Evolutionary conservation across 2,797 vertebrate genomes (phyloP).

Genomic region (Etheostoma nigrum): DNA sequence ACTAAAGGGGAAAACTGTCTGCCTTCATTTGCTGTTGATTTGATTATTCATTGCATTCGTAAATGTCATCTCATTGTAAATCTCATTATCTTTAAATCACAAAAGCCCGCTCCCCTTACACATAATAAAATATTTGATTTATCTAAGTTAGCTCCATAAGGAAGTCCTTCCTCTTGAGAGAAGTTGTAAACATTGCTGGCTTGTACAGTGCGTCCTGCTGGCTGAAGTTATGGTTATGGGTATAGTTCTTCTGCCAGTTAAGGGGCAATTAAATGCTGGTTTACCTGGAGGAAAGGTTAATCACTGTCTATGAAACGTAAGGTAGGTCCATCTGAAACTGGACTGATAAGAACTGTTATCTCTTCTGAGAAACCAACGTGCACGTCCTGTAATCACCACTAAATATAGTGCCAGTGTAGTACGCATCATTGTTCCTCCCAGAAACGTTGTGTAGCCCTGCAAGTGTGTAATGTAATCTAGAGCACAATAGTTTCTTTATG

Average conservation of each 20-base stretch:
- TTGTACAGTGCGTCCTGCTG: neutral
- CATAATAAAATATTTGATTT: neutral
- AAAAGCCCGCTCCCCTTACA: neutral
- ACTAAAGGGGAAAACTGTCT: no score
- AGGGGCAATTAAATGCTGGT: neutral
- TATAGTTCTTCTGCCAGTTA: neutral
- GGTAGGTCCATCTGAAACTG: neutral
- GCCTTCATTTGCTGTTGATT: neutral
- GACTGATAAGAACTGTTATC: conserved; percentile 3
- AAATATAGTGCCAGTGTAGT: neutral
- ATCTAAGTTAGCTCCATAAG: neutral
- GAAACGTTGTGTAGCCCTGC: no score
- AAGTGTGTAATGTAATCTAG: no score
- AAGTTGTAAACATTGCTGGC: neutral
- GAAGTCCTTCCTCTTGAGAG: neutral
- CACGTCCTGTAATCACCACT: neutral
- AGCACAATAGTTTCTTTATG: no score
- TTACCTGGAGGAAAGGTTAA: neutral
- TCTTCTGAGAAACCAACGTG: neutral
- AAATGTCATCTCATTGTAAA: no score
- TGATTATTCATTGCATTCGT: neutral
- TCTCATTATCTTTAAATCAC: neutral
- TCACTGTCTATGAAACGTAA: neutral
- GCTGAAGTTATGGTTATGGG: neutral
- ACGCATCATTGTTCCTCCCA: no score